phyloP scores from a whole-genome alignment of 2,113 vertebrate species.

The Sminthopsis crassicaudata region DNA sequence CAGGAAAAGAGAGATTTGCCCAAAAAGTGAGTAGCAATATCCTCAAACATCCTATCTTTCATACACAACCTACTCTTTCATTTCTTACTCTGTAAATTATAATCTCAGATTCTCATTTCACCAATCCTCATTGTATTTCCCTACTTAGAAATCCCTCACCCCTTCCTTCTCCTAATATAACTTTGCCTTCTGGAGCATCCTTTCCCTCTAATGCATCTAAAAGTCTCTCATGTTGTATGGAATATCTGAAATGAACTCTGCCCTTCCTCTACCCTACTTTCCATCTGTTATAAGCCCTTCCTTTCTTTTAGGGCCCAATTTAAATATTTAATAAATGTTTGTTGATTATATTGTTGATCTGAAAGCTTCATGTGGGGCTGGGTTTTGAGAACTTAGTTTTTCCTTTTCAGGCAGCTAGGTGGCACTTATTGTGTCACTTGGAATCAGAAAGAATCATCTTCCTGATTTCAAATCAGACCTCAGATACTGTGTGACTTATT shows the following conservation, averaged over 20 bases:
- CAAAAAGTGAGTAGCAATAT: background rate
- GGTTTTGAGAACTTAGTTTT: background rate
- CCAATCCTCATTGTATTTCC: slow-evolving; percentile 15
- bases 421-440: background rate
- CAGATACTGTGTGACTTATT: background rate
- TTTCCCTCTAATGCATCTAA: slow-evolving; percentile 7
- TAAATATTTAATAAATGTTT: background rate
- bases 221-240: background rate
- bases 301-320: background rate
- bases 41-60: background rate
- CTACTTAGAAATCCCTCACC: background rate
- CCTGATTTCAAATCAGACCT: background rate
- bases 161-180: background rate
- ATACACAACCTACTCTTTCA: background rate
- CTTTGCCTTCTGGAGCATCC: background rate
- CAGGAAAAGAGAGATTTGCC: background rate
- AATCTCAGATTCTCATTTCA: background rate
- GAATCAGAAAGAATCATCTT: background rate
- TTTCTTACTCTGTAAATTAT: background rate
- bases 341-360: background rate
- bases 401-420: background rate
- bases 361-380: background rate
- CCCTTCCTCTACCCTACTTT: background rate
- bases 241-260: background rate
- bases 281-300: background rate